Evolutionary conservation across 2,797 vertebrate genomes (phyloP), one percentile per base, ranked within the genome.

Genomic region (Australoheros facetus): DNA sequence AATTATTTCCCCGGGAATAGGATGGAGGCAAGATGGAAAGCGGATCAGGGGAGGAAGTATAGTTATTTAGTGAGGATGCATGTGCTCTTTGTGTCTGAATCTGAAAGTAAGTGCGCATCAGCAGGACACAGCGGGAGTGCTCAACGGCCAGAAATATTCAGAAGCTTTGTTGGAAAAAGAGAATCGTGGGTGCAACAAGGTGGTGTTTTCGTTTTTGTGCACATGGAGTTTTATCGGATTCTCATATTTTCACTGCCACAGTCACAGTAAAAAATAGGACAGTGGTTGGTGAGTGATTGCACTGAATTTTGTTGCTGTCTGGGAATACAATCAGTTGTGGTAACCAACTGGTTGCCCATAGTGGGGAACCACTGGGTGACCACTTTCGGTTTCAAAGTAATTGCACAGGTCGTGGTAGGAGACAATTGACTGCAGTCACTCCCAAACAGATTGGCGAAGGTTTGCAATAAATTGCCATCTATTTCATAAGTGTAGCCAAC

Each of bases 1-100:
- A 95, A 97, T 96, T 89, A 96, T 96, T 96, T 96, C 96, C 95
- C 91, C 94, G 92, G 91, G 88, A 96, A 95, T 96, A 95, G 94
- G 96, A 86, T 85, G 51, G 32, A 56, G 42, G 37, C 57, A 88
- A 56, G 77, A 90, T 90, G 94, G 93, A 93, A 92, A 86, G 85
- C 21, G 85, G 94, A 95, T 95, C 80, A 88, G 86, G 84, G 42
- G 91, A 95, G 95, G 96, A 96, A 95, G 92, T 28, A 17, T 30
- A 56, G 75, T 80, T 84, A 78, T 91, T 89, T 85, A 92, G 93
- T 81, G 92, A 93, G 93, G 78, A 84, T 82, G 92, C 95, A 94
- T 95, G 95, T 92, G 87, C 26, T 8, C 87, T 85, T 94, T 16
- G 88, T 88, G 90, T 88, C 88, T 86, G 85, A 71, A 56, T 58